Percentiles rank a stretch among this genome's conserved stretches.
phyloP scores from a whole-genome alignment of 2,888 invertebrate species.

The Meteorus colon region DNA sequence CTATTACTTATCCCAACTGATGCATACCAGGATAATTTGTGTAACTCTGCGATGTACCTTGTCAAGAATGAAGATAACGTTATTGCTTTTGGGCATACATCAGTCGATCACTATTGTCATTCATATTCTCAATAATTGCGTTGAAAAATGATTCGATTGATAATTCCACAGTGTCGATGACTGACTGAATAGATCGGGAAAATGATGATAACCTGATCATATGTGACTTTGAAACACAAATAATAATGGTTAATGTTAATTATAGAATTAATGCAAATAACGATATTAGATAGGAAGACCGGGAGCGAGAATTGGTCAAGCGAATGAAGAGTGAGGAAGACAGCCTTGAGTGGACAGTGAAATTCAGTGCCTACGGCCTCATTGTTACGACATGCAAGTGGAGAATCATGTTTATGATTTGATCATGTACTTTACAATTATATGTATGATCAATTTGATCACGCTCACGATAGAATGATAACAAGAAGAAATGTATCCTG shows the following conservation, averaged over 20 bases:
- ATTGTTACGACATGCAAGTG: conserved; percentile 36
- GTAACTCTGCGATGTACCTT: conserved; percentile 6
- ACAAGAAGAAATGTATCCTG: conserved; percentile 27
- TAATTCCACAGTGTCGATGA: conserved; percentile 43
- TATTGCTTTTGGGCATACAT: conserved; percentile 32
- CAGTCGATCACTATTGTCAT: conserved; percentile 29
- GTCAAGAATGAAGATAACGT: conserved; percentile 31
- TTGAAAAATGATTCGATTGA: conserved; percentile 27
- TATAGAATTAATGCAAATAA: conserved; percentile 39
- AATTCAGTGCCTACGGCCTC: conserved; percentile 47
- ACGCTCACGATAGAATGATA: conserved; percentile 41
- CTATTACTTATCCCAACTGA: conserved; percentile 41
- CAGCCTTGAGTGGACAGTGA: conserved; percentile 39
- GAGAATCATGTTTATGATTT: conserved; percentile 34
- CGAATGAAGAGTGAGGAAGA: conserved; percentile 3
- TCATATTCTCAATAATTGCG: background rate
- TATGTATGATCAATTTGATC: conserved; percentile 39
- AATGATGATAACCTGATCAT: conserved; percentile 31
- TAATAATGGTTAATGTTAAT: conserved; percentile 33
- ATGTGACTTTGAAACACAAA: conserved; percentile 29
- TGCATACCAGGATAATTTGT: conserved; percentile 12
- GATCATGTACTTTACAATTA: conserved; percentile 33
- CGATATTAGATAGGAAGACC: background rate
- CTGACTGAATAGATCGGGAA: conserved; percentile 41
- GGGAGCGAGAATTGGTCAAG: background rate